Conservation (phyloP, 2,888 invertebrate genomes). For the Oxytorus armatus region DNA sequence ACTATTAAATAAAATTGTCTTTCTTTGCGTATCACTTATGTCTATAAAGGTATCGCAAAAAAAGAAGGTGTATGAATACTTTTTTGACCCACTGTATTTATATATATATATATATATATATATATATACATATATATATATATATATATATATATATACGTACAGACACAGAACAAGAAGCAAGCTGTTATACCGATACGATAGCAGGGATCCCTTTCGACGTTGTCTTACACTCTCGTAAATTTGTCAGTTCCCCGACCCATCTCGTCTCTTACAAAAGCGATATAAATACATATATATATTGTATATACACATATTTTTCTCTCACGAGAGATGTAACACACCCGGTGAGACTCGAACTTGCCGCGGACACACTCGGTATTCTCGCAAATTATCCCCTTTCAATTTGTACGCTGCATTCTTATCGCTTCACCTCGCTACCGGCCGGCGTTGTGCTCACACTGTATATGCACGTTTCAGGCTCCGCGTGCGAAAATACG, state of each 20-base stretch:
- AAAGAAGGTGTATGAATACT: too few relatives aligned
- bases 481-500: background rate
- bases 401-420: constrained; percentile 74
- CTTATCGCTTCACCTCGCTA: constrained; percentile 70
- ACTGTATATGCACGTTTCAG: constrained; percentile 33
- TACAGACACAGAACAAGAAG: background rate
- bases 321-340: constrained; percentile 18
- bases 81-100: too few relatives aligned
- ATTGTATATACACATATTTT: constrained; percentile 49
- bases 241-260: constrained; percentile 73
- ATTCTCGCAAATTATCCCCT: constrained; percentile 73
- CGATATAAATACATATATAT: too few relatives aligned
- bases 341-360: constrained; percentile 34
- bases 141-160: too few relatives aligned
- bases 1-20: too few relatives aligned
- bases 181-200: constrained; percentile 59
- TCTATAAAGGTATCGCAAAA: too few relatives aligned
- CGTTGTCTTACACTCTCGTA: constrained; percentile 73
- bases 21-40: too few relatives aligned
- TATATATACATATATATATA: too few relatives aligned
- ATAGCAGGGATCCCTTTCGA: constrained; percentile 64
- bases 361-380: constrained; percentile 41
- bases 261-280: constrained; percentile 45
- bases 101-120: too few relatives aligned
- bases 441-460: constrained; percentile 48